phyloP scores from a whole-genome alignment of 2,888 invertebrate genomes.

The Petrolisthes cinctipes region DNA sequence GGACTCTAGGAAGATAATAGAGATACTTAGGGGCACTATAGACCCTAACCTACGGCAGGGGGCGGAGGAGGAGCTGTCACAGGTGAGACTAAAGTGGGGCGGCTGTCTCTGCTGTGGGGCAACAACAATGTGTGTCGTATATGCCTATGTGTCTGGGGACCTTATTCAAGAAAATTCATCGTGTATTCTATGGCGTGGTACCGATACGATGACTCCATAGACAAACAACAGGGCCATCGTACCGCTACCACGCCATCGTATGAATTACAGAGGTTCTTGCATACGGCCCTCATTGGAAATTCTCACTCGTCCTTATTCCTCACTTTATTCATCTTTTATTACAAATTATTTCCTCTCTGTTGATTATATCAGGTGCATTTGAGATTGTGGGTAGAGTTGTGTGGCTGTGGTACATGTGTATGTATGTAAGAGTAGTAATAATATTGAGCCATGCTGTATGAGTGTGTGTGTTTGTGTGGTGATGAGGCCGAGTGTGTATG shows the following conservation, averaged over 20 bases:
- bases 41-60: conserved; percentile 89
- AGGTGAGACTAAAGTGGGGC: conserved; percentile 75
- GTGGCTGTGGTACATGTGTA: background rate
- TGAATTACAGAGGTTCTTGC: no score
- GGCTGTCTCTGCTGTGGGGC: background rate
- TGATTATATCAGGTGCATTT: background rate
- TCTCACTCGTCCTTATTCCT: no score
- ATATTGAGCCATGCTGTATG: background rate
- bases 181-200: no score
- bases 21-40: conserved; percentile 90
- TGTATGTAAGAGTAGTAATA: background rate
- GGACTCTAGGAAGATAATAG: conserved; percentile 82
- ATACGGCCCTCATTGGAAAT: no score
- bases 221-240: no score
- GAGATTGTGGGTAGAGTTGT: background rate
- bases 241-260: no score
- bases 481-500: background rate
- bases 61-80: conserved; percentile 90
- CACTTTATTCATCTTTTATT: no score
- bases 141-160: background rate
- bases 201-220: no score
- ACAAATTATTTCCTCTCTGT: no score
- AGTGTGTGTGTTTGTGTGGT: background rate
- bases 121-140: background rate
- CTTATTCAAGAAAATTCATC: background rate